Percentiles rank a stretch among this genome's conserved stretches.
Evolutionary conservation across 2,113 vertebrate species (phyloP).

Genomic region (Podocnemis expansa): DNA sequence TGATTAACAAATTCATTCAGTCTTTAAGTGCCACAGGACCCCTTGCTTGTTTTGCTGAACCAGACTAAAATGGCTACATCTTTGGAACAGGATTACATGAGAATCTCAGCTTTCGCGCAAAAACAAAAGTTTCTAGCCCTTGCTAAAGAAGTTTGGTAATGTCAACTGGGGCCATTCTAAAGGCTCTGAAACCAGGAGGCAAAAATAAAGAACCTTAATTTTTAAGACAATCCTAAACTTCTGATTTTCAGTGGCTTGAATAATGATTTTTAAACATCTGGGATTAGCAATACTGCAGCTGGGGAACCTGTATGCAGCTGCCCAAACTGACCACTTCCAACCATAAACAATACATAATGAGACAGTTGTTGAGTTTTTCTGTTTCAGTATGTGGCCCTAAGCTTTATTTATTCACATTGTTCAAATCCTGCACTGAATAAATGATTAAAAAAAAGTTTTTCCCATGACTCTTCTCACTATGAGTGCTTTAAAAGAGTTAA

Average conservation of each 20-base stretch:
- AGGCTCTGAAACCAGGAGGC: background rate
- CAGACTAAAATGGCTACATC: too few species aligned
- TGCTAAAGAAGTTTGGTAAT: background rate
- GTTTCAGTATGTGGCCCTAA: background rate
- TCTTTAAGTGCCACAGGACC: too few species aligned
- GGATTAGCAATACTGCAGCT: background rate
- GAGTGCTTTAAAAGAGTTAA: background rate
- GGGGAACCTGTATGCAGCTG: background rate
- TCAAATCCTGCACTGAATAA: constrained; percentile 6
- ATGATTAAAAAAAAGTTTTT: background rate
- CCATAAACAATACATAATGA: background rate
- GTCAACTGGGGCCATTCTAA: background rate
- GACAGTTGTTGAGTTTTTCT: background rate
- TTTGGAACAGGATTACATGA: too few species aligned
- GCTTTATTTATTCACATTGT: background rate
- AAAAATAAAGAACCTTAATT: background rate
- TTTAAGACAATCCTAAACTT: background rate
- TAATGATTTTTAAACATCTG: background rate
- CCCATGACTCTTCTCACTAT: background rate
- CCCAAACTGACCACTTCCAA: background rate
- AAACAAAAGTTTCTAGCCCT: background rate
- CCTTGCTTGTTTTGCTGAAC: too few species aligned
- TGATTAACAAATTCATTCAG: too few species aligned
- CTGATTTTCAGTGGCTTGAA: background rate
- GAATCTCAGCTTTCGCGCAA: background rate